Percentiles rank a stretch among this genome's conserved stretches.
Conservation (phyloP, 2,113 vertebrate species). For the Dromaius novaehollandiae region DNA sequence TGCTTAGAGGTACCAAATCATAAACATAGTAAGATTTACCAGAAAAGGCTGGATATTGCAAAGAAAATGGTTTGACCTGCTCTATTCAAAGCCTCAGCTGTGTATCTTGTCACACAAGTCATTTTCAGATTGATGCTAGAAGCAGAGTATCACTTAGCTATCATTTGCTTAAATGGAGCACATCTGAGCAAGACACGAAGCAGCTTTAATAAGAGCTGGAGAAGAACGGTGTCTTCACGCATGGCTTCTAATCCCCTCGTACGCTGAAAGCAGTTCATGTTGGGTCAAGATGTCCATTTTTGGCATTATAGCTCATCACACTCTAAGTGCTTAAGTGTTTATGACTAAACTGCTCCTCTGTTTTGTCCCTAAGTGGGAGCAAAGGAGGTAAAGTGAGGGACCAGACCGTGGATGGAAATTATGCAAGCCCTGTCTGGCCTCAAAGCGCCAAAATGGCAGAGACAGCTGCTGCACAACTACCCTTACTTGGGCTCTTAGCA, state of each 20-base stretch:
- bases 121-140: neutral
- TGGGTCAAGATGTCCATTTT: constrained; percentile 1
- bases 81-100: neutral
- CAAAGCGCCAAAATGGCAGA: accelerated
- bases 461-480: neutral
- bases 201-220: neutral
- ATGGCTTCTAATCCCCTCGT: neutral
- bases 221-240: neutral
- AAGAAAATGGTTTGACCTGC: neutral
- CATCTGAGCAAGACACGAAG: neutral
- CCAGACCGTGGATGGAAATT: neutral
- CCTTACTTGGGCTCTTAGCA: neutral
- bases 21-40: neutral
- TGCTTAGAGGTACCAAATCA: neutral
- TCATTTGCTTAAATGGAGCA: neutral
- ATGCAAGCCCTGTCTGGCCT: neutral
- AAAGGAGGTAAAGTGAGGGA: neutral
- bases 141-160: neutral
- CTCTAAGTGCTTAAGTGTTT: neutral
- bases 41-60: neutral
- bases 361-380: neutral
- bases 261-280: neutral
- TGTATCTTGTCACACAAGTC: accelerated
- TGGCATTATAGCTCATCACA: neutral
- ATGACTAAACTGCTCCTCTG: neutral